phyloP scores from a whole-genome alignment of 2,888 invertebrate species.

The Morinoia aosen region DNA sequence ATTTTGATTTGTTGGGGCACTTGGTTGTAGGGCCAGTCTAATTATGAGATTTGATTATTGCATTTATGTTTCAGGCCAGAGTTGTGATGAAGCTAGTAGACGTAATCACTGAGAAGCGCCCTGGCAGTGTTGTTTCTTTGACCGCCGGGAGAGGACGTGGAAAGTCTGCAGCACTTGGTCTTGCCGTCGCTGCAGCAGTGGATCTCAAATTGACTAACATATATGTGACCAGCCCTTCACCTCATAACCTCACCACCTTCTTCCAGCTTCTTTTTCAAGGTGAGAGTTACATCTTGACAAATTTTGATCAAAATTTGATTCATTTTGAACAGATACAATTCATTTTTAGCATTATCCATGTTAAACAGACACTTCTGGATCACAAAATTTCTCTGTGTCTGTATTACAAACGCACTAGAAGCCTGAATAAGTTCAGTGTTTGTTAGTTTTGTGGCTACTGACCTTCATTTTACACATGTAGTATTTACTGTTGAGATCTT shows the following conservation, averaged over 20 bases:
- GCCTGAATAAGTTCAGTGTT: not conserved
- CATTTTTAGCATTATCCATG: not conserved
- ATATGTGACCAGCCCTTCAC: constrained; percentile 97
- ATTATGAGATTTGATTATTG: no score
- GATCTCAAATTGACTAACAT: constrained; percentile 91
- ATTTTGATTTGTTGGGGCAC: not conserved
- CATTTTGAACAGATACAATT: not conserved
- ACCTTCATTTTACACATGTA: not conserved
- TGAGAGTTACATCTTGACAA: constrained; percentile 2
- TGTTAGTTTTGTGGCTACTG: not conserved
- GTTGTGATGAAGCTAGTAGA: constrained; percentile 94
- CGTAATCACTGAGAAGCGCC: constrained; percentile 90
- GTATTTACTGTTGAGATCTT: not conserved
- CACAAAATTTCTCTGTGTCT: not conserved
- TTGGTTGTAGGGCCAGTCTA: not conserved
- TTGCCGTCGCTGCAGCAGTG: constrained; percentile 89
- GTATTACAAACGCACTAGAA: not conserved
- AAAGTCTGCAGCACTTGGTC: constrained; percentile 96
- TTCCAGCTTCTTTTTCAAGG: constrained; percentile 94
- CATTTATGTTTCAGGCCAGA: constrained; percentile 76
- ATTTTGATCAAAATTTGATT: not conserved
- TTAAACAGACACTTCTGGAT: not conserved
- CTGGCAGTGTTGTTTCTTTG: constrained; percentile 86
- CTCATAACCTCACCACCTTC: constrained; percentile 96
- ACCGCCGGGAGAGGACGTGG: constrained; percentile 98